Percentiles rank a stretch among this genome's conserved stretches.
These are phyloP conservation scores for Crax fasciolata DNA, from an alignment of 2,797 vertebrate genomes.

Conservation along the genomic window DNA sequence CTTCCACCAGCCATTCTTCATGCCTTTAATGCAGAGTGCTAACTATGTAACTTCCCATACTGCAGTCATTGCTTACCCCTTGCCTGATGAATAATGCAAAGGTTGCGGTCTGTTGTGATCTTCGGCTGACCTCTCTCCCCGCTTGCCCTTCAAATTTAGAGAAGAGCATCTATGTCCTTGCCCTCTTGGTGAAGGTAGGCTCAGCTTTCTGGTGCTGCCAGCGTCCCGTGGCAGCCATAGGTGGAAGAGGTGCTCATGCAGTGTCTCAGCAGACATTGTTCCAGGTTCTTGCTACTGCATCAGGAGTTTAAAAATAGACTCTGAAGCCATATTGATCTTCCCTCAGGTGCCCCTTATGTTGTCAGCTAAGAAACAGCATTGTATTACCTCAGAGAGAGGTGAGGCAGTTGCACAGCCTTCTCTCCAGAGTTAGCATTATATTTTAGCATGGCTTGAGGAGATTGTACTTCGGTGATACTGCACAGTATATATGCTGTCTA, in stretches of 20 bases:
- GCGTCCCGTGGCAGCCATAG: fast-evolving
- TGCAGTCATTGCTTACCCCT: background rate
- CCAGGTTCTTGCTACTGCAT: background rate
- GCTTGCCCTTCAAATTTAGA: background rate
- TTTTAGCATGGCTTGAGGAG: slow-evolving; percentile 77
- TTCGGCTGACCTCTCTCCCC: background rate
- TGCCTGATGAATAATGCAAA: background rate
- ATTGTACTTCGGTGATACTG: slow-evolving; percentile 40
- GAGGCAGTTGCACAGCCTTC: background rate
- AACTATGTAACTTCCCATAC: background rate
- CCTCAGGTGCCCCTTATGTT: slow-evolving; percentile 58
- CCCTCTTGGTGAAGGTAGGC: background rate
- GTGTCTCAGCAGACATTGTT: background rate
- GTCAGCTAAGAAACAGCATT: slow-evolving; percentile 53
- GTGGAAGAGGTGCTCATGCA: background rate
- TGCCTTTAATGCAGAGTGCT: slow-evolving; percentile 50
- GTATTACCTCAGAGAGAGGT: slow-evolving; percentile 68
- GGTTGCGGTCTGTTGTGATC: background rate
- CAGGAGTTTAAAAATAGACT: slow-evolving; percentile 49
- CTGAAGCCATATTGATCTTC: slow-evolving; percentile 64
- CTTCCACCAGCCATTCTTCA: slow-evolving; percentile 49
- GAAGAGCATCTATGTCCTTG: background rate
- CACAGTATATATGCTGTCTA: slow-evolving; percentile 51
- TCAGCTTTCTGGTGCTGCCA: background rate
- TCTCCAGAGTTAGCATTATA: slow-evolving; percentile 47